Conservation (phyloP, 2,797 vertebrate species). For the Pogoniulus pusillus region DNA sequence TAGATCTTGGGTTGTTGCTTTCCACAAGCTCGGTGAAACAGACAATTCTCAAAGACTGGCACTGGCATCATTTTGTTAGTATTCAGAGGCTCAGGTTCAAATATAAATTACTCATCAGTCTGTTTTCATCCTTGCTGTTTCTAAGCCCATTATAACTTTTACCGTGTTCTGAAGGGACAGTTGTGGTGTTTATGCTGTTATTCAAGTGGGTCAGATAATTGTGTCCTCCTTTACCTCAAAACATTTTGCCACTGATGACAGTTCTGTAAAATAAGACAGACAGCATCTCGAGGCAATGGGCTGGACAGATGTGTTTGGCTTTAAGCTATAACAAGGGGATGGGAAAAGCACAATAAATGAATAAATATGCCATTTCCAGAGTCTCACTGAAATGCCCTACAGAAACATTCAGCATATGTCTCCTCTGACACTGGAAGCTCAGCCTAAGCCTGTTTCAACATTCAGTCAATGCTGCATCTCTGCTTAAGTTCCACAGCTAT, state of each 20-base stretch:
- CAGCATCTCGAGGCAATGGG: neutral
- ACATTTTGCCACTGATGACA: neutral
- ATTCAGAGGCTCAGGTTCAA: neutral
- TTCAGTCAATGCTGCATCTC: neutral
- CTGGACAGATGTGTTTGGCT: neutral
- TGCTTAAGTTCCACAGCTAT: neutral
- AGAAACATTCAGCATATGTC: neutral
- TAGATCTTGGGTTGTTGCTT: neutral
- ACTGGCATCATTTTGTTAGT: neutral
- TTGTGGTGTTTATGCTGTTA: neutral
- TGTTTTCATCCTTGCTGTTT: neutral
- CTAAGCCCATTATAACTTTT: neutral
- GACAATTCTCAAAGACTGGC: neutral
- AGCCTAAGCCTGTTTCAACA: neutral
- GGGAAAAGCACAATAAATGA: neutral
- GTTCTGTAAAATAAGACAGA: neutral
- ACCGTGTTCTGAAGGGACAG: neutral
- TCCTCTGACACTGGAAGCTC: neutral
- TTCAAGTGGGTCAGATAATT: neutral
- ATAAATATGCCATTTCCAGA: slow-evolving; percentile 13
- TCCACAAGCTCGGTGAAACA: neutral
- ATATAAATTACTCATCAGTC: neutral
- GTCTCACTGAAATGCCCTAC: neutral
- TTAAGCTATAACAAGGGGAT: neutral
- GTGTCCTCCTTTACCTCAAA: neutral